phyloP scores from a whole-genome alignment of 2,797 vertebrate genomes.

The Atherinosoma microstoma region DNA sequence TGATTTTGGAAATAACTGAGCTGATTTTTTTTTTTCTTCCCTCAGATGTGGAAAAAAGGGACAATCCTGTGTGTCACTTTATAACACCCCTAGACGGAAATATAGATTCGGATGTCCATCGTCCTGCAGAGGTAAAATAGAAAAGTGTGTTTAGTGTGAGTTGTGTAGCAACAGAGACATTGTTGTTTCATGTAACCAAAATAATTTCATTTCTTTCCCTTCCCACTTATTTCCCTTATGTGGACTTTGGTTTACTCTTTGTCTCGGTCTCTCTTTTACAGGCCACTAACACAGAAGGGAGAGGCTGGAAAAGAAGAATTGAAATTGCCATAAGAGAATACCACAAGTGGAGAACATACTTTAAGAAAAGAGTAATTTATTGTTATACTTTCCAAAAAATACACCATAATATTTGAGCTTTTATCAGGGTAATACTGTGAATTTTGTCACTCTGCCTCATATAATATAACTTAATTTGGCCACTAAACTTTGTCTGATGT shows the following conservation, averaged over 20 bases:
- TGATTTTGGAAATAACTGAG: not conserved
- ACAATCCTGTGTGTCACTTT: constrained; percentile 97
- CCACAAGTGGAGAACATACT: constrained; percentile 99
- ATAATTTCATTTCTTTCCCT: constrained; percentile 9
- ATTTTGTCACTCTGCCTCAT: not conserved
- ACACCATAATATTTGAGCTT: not conserved
- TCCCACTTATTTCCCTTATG: constrained; percentile 23
- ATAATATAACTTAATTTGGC: constrained; percentile 8
- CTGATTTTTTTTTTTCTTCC: constrained; percentile 43
- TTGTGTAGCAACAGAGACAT: not conserved
- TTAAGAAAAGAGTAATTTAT: constrained; percentile 93
- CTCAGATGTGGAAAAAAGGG: constrained; percentile 93
- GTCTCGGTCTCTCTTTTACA: constrained; percentile 58
- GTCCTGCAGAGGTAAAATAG: constrained; percentile 88
- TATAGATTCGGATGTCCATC: constrained; percentile 89
- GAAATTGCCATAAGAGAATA: constrained; percentile 97
- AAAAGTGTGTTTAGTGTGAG: not conserved
- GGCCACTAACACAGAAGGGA: constrained; percentile 91
- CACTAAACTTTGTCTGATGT: constrained; percentile 12
- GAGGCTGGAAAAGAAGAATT: constrained; percentile 96
- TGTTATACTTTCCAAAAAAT: not conserved
- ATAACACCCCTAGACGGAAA: constrained; percentile 94
- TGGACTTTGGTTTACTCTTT: constrained; percentile 10
- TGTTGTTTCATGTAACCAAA: not conserved
- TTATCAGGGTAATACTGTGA: not conserved